These are phyloP conservation scores for Noctua pronuba DNA, from an alignment of 2,888 invertebrate genomes.

Conservation along the genomic window DNA sequence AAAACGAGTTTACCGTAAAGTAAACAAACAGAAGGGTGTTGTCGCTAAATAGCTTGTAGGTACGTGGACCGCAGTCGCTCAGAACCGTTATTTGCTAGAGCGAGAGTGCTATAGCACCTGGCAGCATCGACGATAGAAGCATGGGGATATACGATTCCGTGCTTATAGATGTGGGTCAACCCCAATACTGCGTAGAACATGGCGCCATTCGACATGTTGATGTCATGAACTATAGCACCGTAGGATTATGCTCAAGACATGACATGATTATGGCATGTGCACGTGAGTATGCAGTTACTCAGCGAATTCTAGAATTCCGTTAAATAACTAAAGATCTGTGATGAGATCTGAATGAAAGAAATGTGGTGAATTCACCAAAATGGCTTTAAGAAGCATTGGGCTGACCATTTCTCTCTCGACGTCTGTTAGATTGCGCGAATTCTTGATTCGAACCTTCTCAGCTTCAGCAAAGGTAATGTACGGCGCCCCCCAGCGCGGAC, in stretches of 20 bases:
- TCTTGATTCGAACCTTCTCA: constrained; percentile 38
- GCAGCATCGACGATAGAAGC: neutral
- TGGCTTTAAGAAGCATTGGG: constrained; percentile 27
- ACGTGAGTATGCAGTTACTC: constrained; percentile 14
- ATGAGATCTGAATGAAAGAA: constrained; percentile 34
- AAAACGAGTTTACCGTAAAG: neutral
- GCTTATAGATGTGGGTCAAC: neutral
- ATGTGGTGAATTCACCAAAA: constrained; percentile 27
- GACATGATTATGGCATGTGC: constrained; percentile 24
- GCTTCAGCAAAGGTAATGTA: constrained; percentile 45
- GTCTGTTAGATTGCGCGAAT: constrained; percentile 37
- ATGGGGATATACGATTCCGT: neutral
- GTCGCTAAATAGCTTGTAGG: neutral
- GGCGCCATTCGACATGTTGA: neutral
- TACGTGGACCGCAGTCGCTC: neutral
- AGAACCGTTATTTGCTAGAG: neutral
- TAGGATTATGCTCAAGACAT: constrained; percentile 15
- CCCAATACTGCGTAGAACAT: neutral
- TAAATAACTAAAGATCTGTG: constrained; percentile 20
- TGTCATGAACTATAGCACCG: constrained; percentile 11
- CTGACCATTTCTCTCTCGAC: constrained; percentile 52
- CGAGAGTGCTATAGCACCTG: neutral
- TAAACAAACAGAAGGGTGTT: neutral
- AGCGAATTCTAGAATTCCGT: constrained; percentile 8
- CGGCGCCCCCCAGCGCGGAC: constrained; percentile 41